Conservation (phyloP, 2,888 invertebrate species). For the Drosophila buzzatii region DNA sequence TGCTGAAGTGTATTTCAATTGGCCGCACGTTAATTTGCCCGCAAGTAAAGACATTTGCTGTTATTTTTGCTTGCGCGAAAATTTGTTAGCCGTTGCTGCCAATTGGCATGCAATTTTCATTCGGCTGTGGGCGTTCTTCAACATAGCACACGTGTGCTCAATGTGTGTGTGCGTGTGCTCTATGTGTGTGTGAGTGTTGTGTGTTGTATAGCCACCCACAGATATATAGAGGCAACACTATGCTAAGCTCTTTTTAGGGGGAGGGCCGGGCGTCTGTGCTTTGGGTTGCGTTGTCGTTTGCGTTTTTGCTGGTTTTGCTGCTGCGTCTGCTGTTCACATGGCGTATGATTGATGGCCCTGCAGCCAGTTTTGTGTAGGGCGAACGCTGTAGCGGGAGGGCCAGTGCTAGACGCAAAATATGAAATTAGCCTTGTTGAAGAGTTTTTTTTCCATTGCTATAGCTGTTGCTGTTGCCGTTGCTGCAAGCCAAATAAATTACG, state of each 20-base stretch:
- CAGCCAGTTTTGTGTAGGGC: constrained; percentile 39
- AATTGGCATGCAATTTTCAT: constrained; percentile 71
- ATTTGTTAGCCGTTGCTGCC: constrained; percentile 58
- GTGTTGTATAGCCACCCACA: constrained; percentile 50
- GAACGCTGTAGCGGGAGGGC: background rate
- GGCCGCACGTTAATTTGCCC: constrained; percentile 42
- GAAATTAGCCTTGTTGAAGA: constrained; percentile 62
- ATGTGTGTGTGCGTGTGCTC: background rate
- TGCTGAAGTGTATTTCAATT: constrained; percentile 30
- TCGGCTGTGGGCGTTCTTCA: constrained; percentile 56
- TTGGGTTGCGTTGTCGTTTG: constrained; percentile 39
- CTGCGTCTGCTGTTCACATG: constrained; percentile 66
- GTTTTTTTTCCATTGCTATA: background rate
- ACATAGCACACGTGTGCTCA: constrained; percentile 27
- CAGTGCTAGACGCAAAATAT: constrained; percentile 58
- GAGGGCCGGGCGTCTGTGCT: constrained; percentile 17
- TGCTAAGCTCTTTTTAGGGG: constrained; percentile 15
- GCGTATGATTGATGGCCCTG: constrained; percentile 80
- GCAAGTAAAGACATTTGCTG: constrained; percentile 42
- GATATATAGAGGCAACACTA: constrained; percentile 15
- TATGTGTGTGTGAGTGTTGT: constrained; percentile 11
- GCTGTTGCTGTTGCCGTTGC: constrained; percentile 23
- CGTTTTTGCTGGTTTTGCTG: constrained; percentile 32
- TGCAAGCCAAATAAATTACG: constrained; percentile 60
- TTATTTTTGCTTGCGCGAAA: constrained; percentile 42